Base-by-base conservation (phyloP, 2,888 invertebrate species). In the Cephus pygmeus region DNA sequence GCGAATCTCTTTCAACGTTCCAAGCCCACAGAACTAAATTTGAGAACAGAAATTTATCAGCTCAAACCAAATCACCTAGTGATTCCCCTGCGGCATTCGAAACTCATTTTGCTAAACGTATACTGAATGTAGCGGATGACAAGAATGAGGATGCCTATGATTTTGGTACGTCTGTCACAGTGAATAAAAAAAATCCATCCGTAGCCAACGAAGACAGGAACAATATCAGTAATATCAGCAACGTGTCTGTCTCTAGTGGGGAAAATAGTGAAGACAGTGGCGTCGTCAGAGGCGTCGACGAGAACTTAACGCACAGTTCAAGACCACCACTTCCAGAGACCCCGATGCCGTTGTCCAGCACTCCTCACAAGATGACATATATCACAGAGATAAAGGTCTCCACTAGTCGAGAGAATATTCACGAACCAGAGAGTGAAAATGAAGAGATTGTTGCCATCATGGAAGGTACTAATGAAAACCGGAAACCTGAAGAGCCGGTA, bases 311-410 rank as follows among this genome's bases (percentile, higher is more conserved):
- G 82, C 85, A 82, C 76, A 85, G 83, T 83, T 88, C 80, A 15
- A 89, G 90, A 15, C 92, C 92, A n/a, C 89, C 91, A 4, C 82
- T 92, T 1, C 91, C 92, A 1, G 91, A 87, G 11, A 91, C 92
- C 0, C 91, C 92, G 1, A 88, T 92, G 82, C 92, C 92, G 73
- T 81, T 87, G 56, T 84, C 86, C 6, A 79, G 79, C 31, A 87
- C 88, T 31, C 88, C 90, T 0, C 91, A 92, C 15, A 91, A 91
- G 68, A 90, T 93, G 86, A 94, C 95, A 35, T 95, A 95, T 87
- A 93, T 96, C 56, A 96, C 95, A 69, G 96, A 96, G 91, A 96
- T 96, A 79, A 95, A 95, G 91, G 95, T 96, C 0, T 91, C 94
- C 0, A 87, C 92, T 3, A 90, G 87, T 69, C 85, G 86, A 12